Evolutionary conservation across 1,140 invertebrate genomes (phyloP).

Genomic region (Drosophila trapezifrons): DNA sequence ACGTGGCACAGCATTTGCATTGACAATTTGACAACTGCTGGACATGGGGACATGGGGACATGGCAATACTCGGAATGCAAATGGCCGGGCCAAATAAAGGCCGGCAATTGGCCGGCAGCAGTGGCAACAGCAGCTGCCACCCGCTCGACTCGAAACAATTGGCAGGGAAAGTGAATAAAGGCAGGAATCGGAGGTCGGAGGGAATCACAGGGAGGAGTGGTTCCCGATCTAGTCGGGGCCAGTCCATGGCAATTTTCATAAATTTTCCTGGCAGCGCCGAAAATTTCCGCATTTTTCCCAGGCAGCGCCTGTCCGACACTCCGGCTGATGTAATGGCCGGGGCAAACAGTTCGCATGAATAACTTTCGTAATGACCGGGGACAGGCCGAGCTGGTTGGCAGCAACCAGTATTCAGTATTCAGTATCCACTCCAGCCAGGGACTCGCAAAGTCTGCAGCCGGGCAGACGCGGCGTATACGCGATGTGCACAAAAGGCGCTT

Average conservation of each 20-base stretch:
- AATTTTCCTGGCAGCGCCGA: slow-evolving; percentile 61
- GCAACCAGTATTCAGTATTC: slow-evolving; percentile 20
- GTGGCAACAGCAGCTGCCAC: slow-evolving; percentile 12
- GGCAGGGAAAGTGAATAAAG: slow-evolving; percentile 60
- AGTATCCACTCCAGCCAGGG: background rate
- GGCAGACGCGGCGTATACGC: slow-evolving; percentile 63
- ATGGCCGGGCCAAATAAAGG: slow-evolving; percentile 36
- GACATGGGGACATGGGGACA: slow-evolving; percentile 32
- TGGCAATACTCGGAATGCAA: slow-evolving; percentile 52
- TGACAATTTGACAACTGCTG: slow-evolving; percentile 73
- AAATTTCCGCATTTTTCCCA: slow-evolving; percentile 70
- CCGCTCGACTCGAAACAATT: slow-evolving; percentile 37
- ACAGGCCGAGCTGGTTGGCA: slow-evolving; percentile 25
- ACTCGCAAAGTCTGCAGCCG: slow-evolving; percentile 9
- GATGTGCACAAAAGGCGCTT: slow-evolving; percentile 62
- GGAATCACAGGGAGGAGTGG: background rate
- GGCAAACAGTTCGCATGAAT: slow-evolving; percentile 77
- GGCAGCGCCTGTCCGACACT: slow-evolving; percentile 17
- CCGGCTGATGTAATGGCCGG: slow-evolving; percentile 71
- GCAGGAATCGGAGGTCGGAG: slow-evolving; percentile 1
- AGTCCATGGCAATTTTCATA: slow-evolving; percentile 72
- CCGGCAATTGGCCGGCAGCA: slow-evolving; percentile 36
- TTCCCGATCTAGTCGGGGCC: slow-evolving; percentile 3
- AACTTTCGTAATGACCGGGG: slow-evolving; percentile 73
- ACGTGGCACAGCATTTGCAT: slow-evolving; percentile 61